Evolutionary conservation across 1,140 invertebrate species (phyloP).

Genomic region (Drosophila parabipectinata): DNA sequence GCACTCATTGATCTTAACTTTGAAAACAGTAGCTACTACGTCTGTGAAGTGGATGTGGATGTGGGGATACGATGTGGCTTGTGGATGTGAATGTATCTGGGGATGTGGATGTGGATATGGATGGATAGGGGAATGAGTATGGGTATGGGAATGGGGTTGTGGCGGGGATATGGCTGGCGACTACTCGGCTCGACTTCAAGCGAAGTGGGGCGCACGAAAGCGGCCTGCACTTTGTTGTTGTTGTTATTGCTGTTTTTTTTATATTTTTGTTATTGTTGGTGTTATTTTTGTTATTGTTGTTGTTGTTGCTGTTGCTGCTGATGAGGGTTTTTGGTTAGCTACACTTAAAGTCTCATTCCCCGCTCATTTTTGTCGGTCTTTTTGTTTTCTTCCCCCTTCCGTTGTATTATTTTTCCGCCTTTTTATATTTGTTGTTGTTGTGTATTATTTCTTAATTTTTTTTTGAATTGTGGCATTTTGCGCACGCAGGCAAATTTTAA

Average conservation of each 20-base stretch:
- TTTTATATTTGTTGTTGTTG: conserved; percentile 5
- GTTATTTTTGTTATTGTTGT: conserved; percentile 1
- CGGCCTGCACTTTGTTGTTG: conserved; percentile 77
- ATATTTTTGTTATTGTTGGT: not conserved
- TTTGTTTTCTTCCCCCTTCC: conserved; percentile 50
- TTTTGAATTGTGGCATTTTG: conserved; percentile 35
- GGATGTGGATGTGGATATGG: conserved; percentile 11
- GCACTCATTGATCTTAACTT: conserved; percentile 83
- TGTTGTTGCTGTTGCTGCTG: conserved; percentile 52
- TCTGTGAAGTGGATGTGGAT: conserved; percentile 36
- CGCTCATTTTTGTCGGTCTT: conserved; percentile 60
- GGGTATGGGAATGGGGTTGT: conserved; percentile 15
- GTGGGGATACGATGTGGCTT: conserved; percentile 5
- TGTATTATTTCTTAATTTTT: conserved; percentile 33
- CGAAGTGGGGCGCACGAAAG: conserved; percentile 66
- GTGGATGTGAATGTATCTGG: conserved; percentile 12
- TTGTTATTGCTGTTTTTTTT: conserved; percentile 9
- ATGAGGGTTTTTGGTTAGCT: conserved; percentile 75
- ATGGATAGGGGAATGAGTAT: conserved; percentile 7
- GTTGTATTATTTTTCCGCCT: conserved; percentile 25
- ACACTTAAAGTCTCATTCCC: conserved; percentile 70
- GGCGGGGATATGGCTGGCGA: conserved; percentile 15
- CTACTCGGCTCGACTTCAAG: conserved; percentile 43
- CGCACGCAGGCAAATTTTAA: conserved; percentile 76
- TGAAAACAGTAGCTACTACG: conserved; percentile 82